These are phyloP conservation scores for Actinopyga echinites DNA, from an alignment of 53 echinoderm and acorn worm species.

Conservation along the genomic window DNA sequence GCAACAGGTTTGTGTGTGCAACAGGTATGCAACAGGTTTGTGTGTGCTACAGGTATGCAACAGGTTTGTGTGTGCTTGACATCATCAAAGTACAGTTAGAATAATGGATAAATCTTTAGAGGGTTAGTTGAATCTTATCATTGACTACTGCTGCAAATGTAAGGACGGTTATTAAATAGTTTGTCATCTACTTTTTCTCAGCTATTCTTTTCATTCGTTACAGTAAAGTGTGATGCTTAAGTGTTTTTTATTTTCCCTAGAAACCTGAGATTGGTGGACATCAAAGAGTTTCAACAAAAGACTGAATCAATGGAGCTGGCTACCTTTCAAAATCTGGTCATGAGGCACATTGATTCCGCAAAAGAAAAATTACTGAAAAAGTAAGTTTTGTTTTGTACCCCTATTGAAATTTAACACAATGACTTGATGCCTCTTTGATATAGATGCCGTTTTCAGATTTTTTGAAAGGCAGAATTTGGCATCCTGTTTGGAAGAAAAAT, in stretches of 20 bases:
- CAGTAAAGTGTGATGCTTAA: neutral
- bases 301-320: slow-evolving; percentile 94
- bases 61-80: no score
- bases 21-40: no score
- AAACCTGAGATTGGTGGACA: slow-evolving; percentile 85
- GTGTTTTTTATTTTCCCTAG: slow-evolving; percentile 43
- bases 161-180: neutral
- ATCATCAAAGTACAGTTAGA: no score
- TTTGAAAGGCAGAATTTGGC: no score
- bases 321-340: slow-evolving; percentile 96
- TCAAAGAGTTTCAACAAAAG: slow-evolving; percentile 91
- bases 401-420: no score
- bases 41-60: no score
- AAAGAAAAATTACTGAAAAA: slow-evolving; percentile 96
- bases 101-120: no score
- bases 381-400: slow-evolving; percentile 68
- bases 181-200: neutral
- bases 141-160: neutral
- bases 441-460: no score
- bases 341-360: slow-evolving; percentile 96
- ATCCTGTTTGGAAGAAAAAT: no score
- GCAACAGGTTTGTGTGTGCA: no score
- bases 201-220: neutral
- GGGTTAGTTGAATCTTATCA: neutral
- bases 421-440: no score